phyloP scores from a whole-genome alignment of 2,797 vertebrate species.

The Discoglossus pictus region DNA sequence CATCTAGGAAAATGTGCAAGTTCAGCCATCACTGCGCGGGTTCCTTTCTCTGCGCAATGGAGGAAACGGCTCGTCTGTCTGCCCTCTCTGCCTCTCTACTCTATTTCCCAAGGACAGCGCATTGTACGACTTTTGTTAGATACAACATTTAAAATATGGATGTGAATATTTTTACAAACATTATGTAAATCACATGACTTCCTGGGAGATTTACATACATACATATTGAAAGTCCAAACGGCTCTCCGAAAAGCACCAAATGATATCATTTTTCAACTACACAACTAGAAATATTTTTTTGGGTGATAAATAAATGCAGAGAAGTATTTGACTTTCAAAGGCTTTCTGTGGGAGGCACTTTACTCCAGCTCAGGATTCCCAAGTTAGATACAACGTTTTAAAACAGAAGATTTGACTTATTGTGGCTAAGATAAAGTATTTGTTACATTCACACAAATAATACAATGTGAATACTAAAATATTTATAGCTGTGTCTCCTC shows the following conservation, averaged over 20 bases:
- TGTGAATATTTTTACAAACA: neutral
- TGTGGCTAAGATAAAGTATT: neutral
- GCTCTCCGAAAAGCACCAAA: conserved; percentile 43
- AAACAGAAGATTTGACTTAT: conserved; percentile 29
- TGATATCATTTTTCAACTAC: conserved; percentile 49
- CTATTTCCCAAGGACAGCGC: conserved; percentile 22
- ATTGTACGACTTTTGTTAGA: conserved; percentile 44
- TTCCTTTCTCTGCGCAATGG: neutral
- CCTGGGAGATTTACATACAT: conserved; percentile 30
- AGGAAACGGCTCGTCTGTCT: conserved; percentile 1
- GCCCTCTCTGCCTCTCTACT: too few species aligned
- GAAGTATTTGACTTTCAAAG: conserved; percentile 46
- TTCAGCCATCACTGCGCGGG: too few species aligned
- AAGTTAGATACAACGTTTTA: conserved; percentile 17
- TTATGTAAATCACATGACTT: conserved; percentile 19
- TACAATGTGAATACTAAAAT: too few species aligned
- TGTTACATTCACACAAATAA: too few species aligned
- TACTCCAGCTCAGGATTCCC: conserved; percentile 12
- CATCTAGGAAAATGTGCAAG: too few species aligned
- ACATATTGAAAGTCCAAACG: conserved; percentile 35
- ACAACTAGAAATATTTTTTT: conserved; percentile 51
- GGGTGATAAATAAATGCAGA: conserved; percentile 53
- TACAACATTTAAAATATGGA: conserved; percentile 44
- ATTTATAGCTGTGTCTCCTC: too few species aligned
- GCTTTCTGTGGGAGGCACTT: conserved; percentile 5